Conservation (phyloP, 1,140 invertebrate genomes). For the Globodera rostochiensis region DNA sequence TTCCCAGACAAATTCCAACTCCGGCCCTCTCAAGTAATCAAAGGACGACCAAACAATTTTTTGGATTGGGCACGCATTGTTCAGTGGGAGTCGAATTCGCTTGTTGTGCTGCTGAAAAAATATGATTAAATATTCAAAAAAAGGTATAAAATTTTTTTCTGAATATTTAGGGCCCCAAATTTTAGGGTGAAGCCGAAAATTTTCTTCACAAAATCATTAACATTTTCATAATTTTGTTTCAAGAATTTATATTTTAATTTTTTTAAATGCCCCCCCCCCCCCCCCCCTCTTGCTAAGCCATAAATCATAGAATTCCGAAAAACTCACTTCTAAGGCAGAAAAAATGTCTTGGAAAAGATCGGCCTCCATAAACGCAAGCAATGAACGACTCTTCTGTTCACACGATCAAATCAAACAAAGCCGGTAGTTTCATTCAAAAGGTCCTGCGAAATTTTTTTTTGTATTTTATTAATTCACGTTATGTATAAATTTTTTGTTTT, state of each 20-base stretch:
- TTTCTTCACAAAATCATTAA: too few relatives aligned
- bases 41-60: constrained; percentile 52
- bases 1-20: constrained; percentile 44
- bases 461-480: too few relatives aligned
- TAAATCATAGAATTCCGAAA: too few relatives aligned
- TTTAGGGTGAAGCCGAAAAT: neutral
- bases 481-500: too few relatives aligned
- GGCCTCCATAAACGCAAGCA: constrained; percentile 30
- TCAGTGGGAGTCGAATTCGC: constrained; percentile 13
- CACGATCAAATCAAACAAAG: neutral
- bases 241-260: neutral
- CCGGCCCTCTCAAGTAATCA: constrained; percentile 44
- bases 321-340: constrained; percentile 38
- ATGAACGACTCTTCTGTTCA: neutral
- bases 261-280: too few relatives aligned
- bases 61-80: constrained; percentile 34
- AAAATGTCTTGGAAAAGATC: constrained; percentile 43
- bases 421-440: neutral
- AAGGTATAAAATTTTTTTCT: neutral
- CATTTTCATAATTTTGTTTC: neutral
- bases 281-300: too few relatives aligned
- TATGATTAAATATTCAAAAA: neutral
- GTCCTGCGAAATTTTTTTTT: neutral
- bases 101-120: constrained; percentile 36
- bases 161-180: neutral